Base-by-base conservation (phyloP, 35 echinoderm and acorn worm species). In the Ptychodera flava region DNA sequence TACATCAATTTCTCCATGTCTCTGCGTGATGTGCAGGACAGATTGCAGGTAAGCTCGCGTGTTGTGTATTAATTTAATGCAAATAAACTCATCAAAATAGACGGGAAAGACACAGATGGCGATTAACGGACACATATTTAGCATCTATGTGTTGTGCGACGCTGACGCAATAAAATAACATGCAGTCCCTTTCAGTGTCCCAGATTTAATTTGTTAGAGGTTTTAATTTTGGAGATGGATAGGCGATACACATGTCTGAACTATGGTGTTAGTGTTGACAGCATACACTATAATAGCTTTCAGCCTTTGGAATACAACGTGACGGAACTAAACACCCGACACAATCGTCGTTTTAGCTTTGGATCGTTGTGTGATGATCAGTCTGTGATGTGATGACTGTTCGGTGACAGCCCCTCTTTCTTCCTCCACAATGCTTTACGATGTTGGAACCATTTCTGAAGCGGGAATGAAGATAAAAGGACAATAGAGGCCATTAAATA, bases 391-490 rank as follows among this genome's bases (percentile, higher is more conserved):
- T 64, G 45, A 22, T 22, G 45, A 22, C 82, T 84, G 33, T 78
- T 80, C 30, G 89, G 89, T 78, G 77, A 32, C 33, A 90, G 38
- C 15, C 89, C 89, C 80, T 90, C 89, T 36, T 90, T 79, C 78
- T 80, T 84, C 85, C 89, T 90, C 89, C 89, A 90, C 30, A 90
- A n/a, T 12, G 89, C 89, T 15, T 79, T 85, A 38, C 89, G 76
- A 77, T 90, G 32, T 78, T 90, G 89, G 33, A 90, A 90, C 89
- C 89, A 90, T 80, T 83, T 90, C 88, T 90, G 76, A 0, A 34
- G 79, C 84, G 64, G n/a, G 16, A 88, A 64, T 31, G 33, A 81
- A 29, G 80, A 30, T 0, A 36, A 34, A 33, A 32, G 36, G 81
- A 37, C 32, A 30, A 80, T 38, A 80, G 78, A 32, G 28, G 32